Evolutionary conservation across 2,797 vertebrate species (phyloP).

Genomic region (Enteromius radiatus): DNA sequence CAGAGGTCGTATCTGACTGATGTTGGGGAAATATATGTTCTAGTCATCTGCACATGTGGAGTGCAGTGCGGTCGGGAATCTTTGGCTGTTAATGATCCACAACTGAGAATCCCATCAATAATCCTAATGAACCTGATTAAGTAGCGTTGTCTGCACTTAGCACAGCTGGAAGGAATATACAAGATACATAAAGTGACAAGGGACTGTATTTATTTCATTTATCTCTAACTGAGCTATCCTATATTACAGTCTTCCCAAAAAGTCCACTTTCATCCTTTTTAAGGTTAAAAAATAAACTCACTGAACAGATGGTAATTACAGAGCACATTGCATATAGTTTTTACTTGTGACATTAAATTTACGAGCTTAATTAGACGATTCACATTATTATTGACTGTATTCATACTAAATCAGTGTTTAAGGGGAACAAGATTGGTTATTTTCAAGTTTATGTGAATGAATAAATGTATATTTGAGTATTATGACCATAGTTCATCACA

Average conservation of each 20-base stretch:
- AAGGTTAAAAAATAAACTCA: neutral
- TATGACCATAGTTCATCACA: neutral
- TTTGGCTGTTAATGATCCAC: constrained; percentile 34
- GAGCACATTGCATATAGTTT: neutral
- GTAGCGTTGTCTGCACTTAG: constrained; percentile 30
- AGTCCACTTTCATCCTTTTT: neutral
- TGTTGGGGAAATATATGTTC: constrained; percentile 40
- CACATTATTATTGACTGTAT: neutral
- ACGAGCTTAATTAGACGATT: neutral
- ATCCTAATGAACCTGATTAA: constrained; percentile 42
- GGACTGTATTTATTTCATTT: neutral
- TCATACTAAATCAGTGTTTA: neutral
- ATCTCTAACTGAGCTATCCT: neutral
- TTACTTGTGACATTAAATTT: neutral
- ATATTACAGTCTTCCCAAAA: neutral
- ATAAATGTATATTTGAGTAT: neutral
- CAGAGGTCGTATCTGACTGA: constrained; percentile 32
- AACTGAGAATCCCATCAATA: constrained; percentile 37
- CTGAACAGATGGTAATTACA: neutral
- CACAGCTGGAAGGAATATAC: constrained; percentile 24
- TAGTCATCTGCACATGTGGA: constrained; percentile 5
- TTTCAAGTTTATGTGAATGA: neutral
- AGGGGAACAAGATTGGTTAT: neutral
- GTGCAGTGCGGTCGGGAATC: neutral
- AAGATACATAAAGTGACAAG: constrained; percentile 7